Base-by-base conservation (phyloP, 2,113 vertebrate species). In the zebrafish (Danio rerio) region DNA sequence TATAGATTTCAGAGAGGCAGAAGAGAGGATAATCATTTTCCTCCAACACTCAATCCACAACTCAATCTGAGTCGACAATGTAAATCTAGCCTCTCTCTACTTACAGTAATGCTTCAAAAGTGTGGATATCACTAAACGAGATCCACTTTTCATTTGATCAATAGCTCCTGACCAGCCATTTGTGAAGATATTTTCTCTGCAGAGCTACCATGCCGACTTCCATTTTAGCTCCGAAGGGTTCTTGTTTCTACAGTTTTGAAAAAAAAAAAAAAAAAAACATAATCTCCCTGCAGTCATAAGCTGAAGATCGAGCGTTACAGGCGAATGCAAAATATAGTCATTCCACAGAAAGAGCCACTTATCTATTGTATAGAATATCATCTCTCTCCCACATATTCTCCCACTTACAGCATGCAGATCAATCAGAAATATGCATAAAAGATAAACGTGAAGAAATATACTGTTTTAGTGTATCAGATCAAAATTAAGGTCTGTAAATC, bases 61-160 rank as follows among this genome's bases (percentile, higher is more conserved):
- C 43, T 77, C 43, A 74, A 55, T 68, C 58, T 31, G 45, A 43
- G 68, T 53, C 43, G 65, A 40, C 8, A 65, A 81, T 81, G 74
- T 83, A 79, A 86, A 81, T 85, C 81, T 85, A 45, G 11, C 77
- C 47, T 81, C 80, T 59, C 74, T 61, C 15, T 53, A 43, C 56
- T 58, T 45, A 43, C 66, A 52, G 40, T 59, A 62, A 83, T 87
- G 12, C 59, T 85, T 81, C 81, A 59, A 70, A 56, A 8, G 62
- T 21, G 52, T 47, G 62, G 62, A 47, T 80, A 66, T 72, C 69
- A 45, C 31, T 43, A 59, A 43, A 66, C 15, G 3, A 52, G 73
- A 71, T 76, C 79, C 70, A 62, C 50, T 82, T 83, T 73, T 50
- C 45, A 70, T 71, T 65, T 84, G 59, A 86, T 83, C 82, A 84